Evolutionary conservation across 2,797 vertebrate genomes (phyloP).

Genomic region (Petrocephalus sullivani): DNA sequence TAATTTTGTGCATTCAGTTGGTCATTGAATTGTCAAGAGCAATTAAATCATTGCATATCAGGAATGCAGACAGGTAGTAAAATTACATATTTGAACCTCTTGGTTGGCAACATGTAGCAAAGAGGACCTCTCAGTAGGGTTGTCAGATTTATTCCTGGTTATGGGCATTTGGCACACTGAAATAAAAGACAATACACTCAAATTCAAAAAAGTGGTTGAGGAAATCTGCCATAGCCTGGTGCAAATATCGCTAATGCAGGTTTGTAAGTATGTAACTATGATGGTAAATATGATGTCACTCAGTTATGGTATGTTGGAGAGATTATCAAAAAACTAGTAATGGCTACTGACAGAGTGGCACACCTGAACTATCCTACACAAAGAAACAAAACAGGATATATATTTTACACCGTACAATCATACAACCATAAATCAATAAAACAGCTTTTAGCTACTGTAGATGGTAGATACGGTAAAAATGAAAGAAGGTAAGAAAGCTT

Average conservation of each 20-base stretch:
- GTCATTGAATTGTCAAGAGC: not conserved
- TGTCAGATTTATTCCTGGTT: not conserved
- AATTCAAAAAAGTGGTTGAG: not conserved
- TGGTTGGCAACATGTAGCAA: not conserved
- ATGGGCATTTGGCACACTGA: not conserved
- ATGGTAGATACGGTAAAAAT: not conserved
- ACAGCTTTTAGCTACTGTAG: not conserved
- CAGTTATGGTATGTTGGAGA: not conserved
- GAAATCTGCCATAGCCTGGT: not conserved
- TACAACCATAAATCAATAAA: not conserved
- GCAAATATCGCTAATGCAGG: not conserved
- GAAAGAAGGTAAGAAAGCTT: not conserved
- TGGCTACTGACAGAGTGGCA: not conserved
- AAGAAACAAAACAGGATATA: not conserved
- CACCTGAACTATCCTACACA: not conserved
- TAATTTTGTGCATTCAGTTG: not conserved
- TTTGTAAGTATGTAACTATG: not conserved
- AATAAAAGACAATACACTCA: not conserved
- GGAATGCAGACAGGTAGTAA: not conserved
- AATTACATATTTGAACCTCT: not conserved
- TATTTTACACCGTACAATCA: not conserved
- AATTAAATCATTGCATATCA: not conserved
- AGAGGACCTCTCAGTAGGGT: not conserved
- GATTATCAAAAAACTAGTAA: not conserved
- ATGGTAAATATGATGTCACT: not conserved